phyloP scores from a whole-genome alignment of 2,113 vertebrate genomes.

The Octodon degus region DNA sequence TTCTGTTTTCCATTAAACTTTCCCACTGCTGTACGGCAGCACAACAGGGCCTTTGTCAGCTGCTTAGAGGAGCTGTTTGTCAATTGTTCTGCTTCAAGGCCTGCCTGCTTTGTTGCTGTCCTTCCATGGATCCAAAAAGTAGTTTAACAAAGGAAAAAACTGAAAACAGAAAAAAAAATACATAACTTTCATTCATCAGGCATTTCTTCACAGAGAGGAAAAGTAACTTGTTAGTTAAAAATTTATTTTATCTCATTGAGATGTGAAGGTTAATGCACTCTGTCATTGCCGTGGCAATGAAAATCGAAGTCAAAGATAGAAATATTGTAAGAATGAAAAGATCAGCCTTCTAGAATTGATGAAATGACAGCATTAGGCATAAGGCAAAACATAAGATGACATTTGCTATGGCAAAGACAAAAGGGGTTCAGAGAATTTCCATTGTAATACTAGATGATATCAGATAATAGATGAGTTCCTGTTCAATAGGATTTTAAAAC shows the following conservation, averaged over 20 bases:
- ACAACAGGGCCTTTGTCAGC: slow-evolving; percentile 73
- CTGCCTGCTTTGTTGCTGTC: slow-evolving; percentile 72
- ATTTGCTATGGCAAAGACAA: slow-evolving; percentile 39
- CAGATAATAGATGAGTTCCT: not conserved
- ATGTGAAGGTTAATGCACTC: not conserved
- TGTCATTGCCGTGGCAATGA: not conserved
- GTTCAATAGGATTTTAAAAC: slow-evolving; percentile 48
- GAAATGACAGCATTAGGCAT: not conserved
- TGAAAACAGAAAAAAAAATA: not conserved
- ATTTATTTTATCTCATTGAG: slow-evolving; percentile 11
- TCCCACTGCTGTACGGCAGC: slow-evolving; percentile 13
- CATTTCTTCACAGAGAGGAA: slow-evolving; percentile 17
- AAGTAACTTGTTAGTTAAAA: slow-evolving; percentile 14
- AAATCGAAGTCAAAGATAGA: not conserved
- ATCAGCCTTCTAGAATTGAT: not conserved
- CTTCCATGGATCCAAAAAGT: slow-evolving; percentile 63
- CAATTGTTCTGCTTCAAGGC: slow-evolving; percentile 76
- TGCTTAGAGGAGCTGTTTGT: slow-evolving; percentile 77
- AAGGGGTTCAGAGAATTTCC: not conserved
- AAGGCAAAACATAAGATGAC: not conserved
- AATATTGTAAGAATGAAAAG: not conserved
- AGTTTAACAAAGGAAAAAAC: slow-evolving; percentile 62
- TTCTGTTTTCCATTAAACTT: slow-evolving; percentile 73
- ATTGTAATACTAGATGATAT: slow-evolving; percentile 10
- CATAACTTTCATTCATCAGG: slow-evolving; percentile 35